Conservation (phyloP, 2,888 invertebrate genomes). For the Erebia aethiops region DNA sequence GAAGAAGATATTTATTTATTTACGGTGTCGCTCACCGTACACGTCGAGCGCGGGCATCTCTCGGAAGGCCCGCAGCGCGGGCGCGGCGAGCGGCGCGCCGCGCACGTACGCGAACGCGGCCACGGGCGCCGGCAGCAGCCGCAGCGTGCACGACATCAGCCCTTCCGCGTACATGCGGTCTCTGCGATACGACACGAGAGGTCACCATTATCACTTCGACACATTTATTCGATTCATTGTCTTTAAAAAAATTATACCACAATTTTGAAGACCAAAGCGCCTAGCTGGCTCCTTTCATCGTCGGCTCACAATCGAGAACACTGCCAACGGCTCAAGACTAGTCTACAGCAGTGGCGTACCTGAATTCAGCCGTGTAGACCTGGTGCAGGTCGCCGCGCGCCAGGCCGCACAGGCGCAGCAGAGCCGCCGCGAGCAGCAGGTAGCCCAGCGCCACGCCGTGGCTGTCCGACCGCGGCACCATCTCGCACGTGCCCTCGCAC, state of each 20-base stretch:
- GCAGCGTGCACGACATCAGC: conserved; percentile 50
- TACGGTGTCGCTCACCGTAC: conserved; percentile 22
- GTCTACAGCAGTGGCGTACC: conserved; percentile 53
- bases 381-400: conserved; percentile 88
- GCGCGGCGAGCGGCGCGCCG: conserved; percentile 30
- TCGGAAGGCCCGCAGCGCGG: conserved; percentile 27
- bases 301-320: too few relatives aligned
- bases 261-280: too few relatives aligned
- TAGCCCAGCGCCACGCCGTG: conserved; percentile 86
- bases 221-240: too few relatives aligned
- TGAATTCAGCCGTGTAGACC: conserved; percentile 85
- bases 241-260: too few relatives aligned
- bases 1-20: too few relatives aligned
- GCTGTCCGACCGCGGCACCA: conserved; percentile 83
- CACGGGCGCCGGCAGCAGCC: conserved; percentile 56
- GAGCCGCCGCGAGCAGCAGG: conserved; percentile 87
- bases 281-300: too few relatives aligned
- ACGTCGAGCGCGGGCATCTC: conserved; percentile 36
- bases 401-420: conserved; percentile 83
- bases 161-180: conserved; percentile 47
- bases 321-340: too few relatives aligned
- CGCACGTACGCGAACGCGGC: conserved; percentile 41
- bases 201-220: background rate
- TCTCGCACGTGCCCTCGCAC: conserved; percentile 82
- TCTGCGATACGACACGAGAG: conserved; percentile 40